Conservation (phyloP, 2,797 vertebrate species). For the Gobio occitaniae region DNA sequence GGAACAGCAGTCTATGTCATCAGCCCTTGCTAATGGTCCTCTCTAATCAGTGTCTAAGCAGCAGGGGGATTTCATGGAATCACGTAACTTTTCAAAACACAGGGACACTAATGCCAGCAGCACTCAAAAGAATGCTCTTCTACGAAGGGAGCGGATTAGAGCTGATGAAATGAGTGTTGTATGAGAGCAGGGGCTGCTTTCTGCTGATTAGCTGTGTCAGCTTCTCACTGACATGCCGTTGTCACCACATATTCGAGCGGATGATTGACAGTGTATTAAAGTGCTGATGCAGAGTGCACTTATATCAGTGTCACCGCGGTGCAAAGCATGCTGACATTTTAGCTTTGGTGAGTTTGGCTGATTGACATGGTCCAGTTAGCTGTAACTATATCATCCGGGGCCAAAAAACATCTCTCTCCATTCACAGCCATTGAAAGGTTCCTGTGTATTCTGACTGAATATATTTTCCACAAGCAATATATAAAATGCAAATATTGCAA, state of each 20-base stretch:
- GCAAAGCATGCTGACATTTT: constrained; percentile 30
- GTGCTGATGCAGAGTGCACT: constrained; percentile 34
- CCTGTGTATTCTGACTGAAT: neutral
- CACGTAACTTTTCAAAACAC: constrained; percentile 41
- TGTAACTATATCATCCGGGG: neutral
- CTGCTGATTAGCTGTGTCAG: constrained; percentile 34
- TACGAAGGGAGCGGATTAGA: constrained; percentile 47
- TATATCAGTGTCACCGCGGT: constrained; percentile 10
- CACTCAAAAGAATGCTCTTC: constrained; percentile 52
- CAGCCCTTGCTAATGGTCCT: constrained; percentile 55
- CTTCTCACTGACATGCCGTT: constrained; percentile 16
- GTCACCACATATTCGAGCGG: constrained; percentile 28
- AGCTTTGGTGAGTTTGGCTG: constrained; percentile 19
- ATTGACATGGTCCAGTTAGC: constrained; percentile 1
- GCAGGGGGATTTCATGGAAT: constrained; percentile 51
- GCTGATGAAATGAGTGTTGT: constrained; percentile 25
- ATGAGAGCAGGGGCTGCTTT: constrained; percentile 27
- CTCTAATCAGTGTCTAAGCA: constrained; percentile 60
- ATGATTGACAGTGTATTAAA: constrained; percentile 43
- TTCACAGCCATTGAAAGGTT: neutral
- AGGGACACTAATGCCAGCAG: constrained; percentile 44
- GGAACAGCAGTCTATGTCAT: neutral
- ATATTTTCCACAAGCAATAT: neutral
- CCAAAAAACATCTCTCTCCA: neutral
- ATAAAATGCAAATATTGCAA: neutral